phyloP scores from a whole-genome alignment of 1,140 invertebrate genomes.

The Drosophila novamexicana region DNA sequence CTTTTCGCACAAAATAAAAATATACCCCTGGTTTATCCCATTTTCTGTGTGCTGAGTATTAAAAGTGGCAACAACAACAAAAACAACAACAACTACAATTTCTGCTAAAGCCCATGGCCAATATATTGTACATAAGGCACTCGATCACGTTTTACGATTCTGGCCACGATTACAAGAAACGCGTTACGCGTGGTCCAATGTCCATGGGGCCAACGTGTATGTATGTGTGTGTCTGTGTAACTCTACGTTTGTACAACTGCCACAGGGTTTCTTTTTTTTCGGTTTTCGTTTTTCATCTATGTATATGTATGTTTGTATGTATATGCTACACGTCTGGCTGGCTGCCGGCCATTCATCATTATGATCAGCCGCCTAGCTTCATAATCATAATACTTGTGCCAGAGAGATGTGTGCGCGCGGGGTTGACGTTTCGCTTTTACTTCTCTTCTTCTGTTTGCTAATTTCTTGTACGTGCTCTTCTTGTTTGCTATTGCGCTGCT shows the following conservation, averaged over 20 bases:
- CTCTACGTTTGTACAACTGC: constrained; percentile 71
- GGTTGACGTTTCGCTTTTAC: constrained; percentile 72
- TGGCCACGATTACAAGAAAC: constrained; percentile 71
- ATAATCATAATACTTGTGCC: constrained; percentile 69
- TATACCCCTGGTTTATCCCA: constrained; percentile 17
- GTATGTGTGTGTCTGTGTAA: constrained; percentile 50
- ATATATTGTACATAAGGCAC: constrained; percentile 74
- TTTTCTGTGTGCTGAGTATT: constrained; percentile 45
- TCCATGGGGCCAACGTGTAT: constrained; percentile 56
- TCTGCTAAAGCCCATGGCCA: constrained; percentile 52
- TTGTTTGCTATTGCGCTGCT: constrained; percentile 55
- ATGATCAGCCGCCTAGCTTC: constrained; percentile 52
- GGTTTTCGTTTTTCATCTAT: constrained; percentile 8
- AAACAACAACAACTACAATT: constrained; percentile 48
- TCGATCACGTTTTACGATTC: constrained; percentile 81
- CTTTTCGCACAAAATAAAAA: not conserved
- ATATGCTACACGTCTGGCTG: constrained; percentile 30
- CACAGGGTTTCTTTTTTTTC: constrained; percentile 50
- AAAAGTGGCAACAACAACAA: constrained; percentile 52
- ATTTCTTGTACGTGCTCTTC: constrained; percentile 80
- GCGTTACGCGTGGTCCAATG: constrained; percentile 77
- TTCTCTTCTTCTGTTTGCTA: constrained; percentile 65
- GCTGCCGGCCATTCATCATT: constrained; percentile 51
- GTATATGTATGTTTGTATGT: constrained; percentile 25
- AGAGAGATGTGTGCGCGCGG: not conserved